Evolutionary conservation across 2,113 vertebrate species (phyloP), one percentile per base, ranked within the genome.

Genomic region (Toxostoma redivivum): DNA sequence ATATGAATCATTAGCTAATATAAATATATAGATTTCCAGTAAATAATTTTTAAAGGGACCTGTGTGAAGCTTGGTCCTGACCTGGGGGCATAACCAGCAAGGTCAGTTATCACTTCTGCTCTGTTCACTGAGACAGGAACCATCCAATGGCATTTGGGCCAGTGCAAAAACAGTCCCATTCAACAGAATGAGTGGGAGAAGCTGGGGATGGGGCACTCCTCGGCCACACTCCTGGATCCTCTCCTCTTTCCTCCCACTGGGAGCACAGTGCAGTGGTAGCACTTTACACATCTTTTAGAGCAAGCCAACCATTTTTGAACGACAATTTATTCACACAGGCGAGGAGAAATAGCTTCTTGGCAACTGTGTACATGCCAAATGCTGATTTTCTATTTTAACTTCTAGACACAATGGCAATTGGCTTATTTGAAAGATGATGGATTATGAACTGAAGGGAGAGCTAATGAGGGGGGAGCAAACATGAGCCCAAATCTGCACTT

Each of bases 321-420:
- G 54, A 94, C 66, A 87, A 87, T 90, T 95, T 97, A 90, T 92
- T 87, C 95, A 94, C 93, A 73, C 2, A 83, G 56, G 64, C 4
- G 0, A 78, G 81, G 37, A 93, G 74, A 94, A 95, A 94, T 60
- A 85, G 56, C 79, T 93, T 96, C 78, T 89, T 96, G 95, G 94
- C 92, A 96, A 92, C 86, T 3, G 5, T 0, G 2, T 77, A 30
- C 62, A 86, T 7, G 40, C 90, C 92, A 95, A 95, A 96, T 83
- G 92, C 79, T 90, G 76, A 77, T 65, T 92, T 95, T 95, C 94
- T 94, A 94, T 95, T 97, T 97, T 97, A 95, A 74, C 62, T 72
- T 77, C 81, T 71, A 73, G 42, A 85, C 64, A 62, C 74, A 82
- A 70, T 90, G 92, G 71, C 67, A 95, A 81, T 62, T 73, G 67